These are phyloP conservation scores for Peromyscus nudipes DNA, from an alignment of 2,797 vertebrate species.

Conservation along the genomic window DNA sequence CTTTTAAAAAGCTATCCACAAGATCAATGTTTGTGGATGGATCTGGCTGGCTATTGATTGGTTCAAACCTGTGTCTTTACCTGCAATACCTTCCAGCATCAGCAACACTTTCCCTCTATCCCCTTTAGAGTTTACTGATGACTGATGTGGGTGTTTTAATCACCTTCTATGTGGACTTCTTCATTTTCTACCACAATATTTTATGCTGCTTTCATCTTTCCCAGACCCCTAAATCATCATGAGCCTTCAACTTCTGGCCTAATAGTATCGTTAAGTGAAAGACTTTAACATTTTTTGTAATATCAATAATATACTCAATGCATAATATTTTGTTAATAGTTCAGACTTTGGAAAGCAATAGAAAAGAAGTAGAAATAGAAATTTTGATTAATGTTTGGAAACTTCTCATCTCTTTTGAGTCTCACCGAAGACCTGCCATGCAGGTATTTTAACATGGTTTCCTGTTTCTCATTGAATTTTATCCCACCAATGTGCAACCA, in stretches of 20 bases:
- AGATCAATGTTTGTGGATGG: background rate
- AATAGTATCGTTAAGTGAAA: conserved; percentile 1
- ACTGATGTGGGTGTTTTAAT: background rate
- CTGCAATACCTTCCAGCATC: background rate
- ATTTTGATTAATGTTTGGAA: background rate
- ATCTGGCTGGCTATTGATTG: conserved; percentile 11
- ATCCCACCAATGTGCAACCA: background rate
- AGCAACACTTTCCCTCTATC: background rate
- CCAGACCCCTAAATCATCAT: background rate
- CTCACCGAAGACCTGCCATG: background rate
- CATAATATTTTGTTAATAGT: background rate
- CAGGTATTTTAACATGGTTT: background rate
- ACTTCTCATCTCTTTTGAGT: background rate
- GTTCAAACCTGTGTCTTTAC: conserved; percentile 43
- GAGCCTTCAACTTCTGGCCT: conserved; percentile 21
- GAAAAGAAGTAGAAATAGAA: conserved; percentile 21
- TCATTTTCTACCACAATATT: background rate
- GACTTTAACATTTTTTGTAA: conserved; percentile 7
- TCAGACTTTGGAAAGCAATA: conserved; percentile 8
- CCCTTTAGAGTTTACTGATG: background rate
- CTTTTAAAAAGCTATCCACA: background rate
- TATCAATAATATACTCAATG: background rate
- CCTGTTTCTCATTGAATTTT: conserved; percentile 3
- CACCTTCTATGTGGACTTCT: background rate
- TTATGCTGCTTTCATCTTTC: background rate